Evolutionary conservation across 2,113 vertebrate species (phyloP), one percentile per base, ranked within the genome.

Genomic region (Osmerus mordax): DNA sequence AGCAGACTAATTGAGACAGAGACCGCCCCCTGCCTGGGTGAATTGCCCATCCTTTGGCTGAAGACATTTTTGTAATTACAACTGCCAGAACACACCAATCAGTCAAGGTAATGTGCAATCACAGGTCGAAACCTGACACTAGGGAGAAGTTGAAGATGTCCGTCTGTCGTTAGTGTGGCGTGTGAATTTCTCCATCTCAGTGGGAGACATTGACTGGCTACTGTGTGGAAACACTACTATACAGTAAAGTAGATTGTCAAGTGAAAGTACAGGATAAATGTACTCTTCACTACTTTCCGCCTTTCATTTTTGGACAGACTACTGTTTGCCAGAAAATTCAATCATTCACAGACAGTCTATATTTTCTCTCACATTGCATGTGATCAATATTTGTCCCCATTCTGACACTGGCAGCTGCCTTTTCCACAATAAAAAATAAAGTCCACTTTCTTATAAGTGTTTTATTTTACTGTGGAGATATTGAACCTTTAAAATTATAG

Each of bases 1-100:
- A 73, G 53, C 71, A 73, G 75, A 85, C 80, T 90, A 90, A 90
- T 89, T 89, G 90, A 89, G 88, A 88, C 82, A 84, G 86, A 90
- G 83, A 77, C 87, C 78, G 80, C 81, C 81, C 78, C 71, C 81
- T 32, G 65, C 70, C 72, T 59, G 72, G 70, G 82, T 70, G 77
- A 78, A 77, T 82, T 65, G 54, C 70, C 69, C 77, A 81, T 70
- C 78, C 72, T 53, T 65, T 64, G 81, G 77, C 82, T 83, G 79
- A 83, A 81, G 84, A 86, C 79, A 52, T 75, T 73, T 58, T 51
- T 74, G 84, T 86, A 90, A 90, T 91, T 89, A 89, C 85, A 81
- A 73, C 84, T 73, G 82, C 77, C 86, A 80, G 71, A 69, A 69
- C 47, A 69, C 70, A 59, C 77, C 86, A 81, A 83, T 83, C 88